Base-by-base conservation (phyloP, 2,888 invertebrate genomes). In the Rotaria socialis region DNA sequence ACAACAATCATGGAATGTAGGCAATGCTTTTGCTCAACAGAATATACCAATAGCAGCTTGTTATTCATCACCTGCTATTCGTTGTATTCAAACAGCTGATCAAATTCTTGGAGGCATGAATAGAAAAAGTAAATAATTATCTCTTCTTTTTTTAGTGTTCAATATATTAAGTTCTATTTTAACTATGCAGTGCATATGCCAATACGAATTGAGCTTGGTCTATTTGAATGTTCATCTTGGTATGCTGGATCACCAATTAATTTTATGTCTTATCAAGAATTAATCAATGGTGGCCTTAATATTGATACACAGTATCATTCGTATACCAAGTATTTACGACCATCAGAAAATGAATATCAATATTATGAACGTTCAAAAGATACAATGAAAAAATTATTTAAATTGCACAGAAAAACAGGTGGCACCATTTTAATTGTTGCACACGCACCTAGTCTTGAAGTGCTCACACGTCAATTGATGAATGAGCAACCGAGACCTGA, bases 311-410 rank as follows among this genome's bases (percentile, higher is more conserved):
- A 2, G 11, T 80, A 80, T 80, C 80, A n/a, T n/a, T 47, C 80
- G 22, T 16, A 43, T 19, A 2, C 47, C 0, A 47, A 43, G 24
- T n/a, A n/a, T 47, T n/a, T 80, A n/a, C 43, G 5, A 43, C n/a
- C 47, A 47, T 47, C n/a, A 24, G 80, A 80, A 24, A 47, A 10
- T 80, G 80, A 47, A 47, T 24, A 80, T 80, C 47, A 80, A 47
- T 80, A 80, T 80, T 80, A 80, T 47, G 80, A 80, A 16, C 80
- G 80, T 47, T 80, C 80, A n/a, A 80, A n/a, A 47, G 80, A 80
- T 3, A 47, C 35, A 2, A 80, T 80, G 47, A 47, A 80, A 80
- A 47, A 80, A 47, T n/a, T 80, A 43, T 47, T 80, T 24, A 80
- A 80, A 47, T 24, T 80, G 47, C 80, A 80, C 19, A 24, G 14